phyloP scores from a whole-genome alignment of 2,888 invertebrate genomes.

The Apomyelois bistriatella region DNA sequence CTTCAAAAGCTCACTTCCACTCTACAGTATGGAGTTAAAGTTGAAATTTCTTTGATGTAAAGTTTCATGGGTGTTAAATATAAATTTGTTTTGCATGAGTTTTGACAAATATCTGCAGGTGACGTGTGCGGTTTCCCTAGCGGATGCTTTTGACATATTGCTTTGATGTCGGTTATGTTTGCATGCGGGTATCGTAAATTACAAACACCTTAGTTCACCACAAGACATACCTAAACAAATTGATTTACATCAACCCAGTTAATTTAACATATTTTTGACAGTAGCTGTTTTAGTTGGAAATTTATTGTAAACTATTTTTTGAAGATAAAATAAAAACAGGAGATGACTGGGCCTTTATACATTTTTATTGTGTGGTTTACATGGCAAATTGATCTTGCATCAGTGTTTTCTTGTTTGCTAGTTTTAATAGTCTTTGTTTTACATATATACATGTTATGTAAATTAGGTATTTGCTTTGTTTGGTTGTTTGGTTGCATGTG shows the following conservation, averaged over 20 bases:
- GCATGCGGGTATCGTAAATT: slow-evolving; percentile 60
- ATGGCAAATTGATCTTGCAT: too few species aligned
- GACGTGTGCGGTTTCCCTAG: slow-evolving; percentile 65
- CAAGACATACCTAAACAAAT: neutral
- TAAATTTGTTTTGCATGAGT: slow-evolving; percentile 51
- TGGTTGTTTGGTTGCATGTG: too few species aligned
- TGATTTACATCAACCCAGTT: neutral
- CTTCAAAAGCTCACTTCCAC: slow-evolving; percentile 7
- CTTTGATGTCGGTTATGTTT: slow-evolving; percentile 62
- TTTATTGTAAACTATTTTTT: too few species aligned
- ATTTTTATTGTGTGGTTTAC: too few species aligned
- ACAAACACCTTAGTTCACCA: slow-evolving; percentile 30
- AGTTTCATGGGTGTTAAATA: slow-evolving; percentile 21
- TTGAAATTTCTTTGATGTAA: slow-evolving; percentile 26
- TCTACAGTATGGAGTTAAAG: slow-evolving; percentile 25
- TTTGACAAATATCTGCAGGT: slow-evolving; percentile 79
- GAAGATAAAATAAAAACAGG: too few species aligned
- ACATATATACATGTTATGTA: too few species aligned
- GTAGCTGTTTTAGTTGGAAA: too few species aligned
- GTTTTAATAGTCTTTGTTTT: too few species aligned
- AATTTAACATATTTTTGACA: too few species aligned
- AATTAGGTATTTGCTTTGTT: too few species aligned
- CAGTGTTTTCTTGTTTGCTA: too few species aligned
- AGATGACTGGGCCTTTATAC: too few species aligned
- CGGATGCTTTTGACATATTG: slow-evolving; percentile 75